A percentile compares a stretch with the other conserved stretches of the same genome.
Evolutionary conservation across 2,888 invertebrate genomes (phyloP).

Genomic region (Eristalis arbustorum): DNA sequence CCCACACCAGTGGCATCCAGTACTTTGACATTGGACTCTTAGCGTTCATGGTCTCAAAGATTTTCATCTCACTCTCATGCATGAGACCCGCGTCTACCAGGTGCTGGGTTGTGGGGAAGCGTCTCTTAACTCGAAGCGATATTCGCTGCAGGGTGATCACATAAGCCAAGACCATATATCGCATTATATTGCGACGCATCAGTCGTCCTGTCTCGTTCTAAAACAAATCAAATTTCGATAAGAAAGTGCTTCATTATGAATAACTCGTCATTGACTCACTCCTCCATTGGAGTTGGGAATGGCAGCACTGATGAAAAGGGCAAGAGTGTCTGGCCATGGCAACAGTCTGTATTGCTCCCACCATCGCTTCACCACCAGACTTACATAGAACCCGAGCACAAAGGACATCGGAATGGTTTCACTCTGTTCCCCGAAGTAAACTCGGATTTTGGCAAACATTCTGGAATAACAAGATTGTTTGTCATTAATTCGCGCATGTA

Average conservation of each 20-base stretch:
- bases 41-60: slow-evolving; percentile 93
- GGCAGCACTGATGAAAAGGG: slow-evolving; percentile 94
- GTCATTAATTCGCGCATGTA: background rate
- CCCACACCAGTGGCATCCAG: slow-evolving; percentile 97
- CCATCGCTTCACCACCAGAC: slow-evolving; percentile 94
- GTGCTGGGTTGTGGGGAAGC: slow-evolving; percentile 94
- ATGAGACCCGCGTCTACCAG: slow-evolving; percentile 94
- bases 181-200: slow-evolving; percentile 93
- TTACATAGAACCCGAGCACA: slow-evolving; percentile 96
- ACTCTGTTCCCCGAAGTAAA: slow-evolving; percentile 92
- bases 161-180: slow-evolving; percentile 93
- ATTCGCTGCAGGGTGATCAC: slow-evolving; percentile 94
- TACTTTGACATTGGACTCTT: slow-evolving; percentile 95
- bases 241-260: background rate
- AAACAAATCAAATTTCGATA: slow-evolving; percentile 27
- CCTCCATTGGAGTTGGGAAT: slow-evolving; percentile 88
- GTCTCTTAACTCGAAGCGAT: slow-evolving; percentile 91
- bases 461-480: slow-evolving; percentile 81
- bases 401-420: slow-evolving; percentile 97
- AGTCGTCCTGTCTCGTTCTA: slow-evolving; percentile 93
- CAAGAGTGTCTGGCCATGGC: slow-evolving; percentile 96
- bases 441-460: slow-evolving; percentile 91
- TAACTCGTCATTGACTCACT: slow-evolving; percentile 73
- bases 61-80: slow-evolving; percentile 94
- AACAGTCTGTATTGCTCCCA: slow-evolving; percentile 96